Base-by-base conservation (phyloP, 1,140 invertebrate species). In the Colletes latitarsis region DNA sequence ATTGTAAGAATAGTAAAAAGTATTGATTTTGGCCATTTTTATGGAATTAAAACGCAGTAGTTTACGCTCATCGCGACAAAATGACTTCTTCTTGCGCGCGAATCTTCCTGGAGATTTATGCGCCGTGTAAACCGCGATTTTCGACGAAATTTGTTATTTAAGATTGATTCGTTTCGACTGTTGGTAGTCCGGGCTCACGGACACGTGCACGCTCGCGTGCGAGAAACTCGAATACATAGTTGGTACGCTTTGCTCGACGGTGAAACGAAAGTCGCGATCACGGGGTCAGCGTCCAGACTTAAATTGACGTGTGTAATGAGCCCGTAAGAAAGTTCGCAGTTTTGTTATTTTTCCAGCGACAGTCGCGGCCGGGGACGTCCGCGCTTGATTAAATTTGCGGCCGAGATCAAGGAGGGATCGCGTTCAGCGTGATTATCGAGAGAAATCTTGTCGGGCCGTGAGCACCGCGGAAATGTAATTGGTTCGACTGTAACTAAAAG, bases 301-400 rank as follows among this genome's bases (percentile, higher is more conserved):
- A 49, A 77, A 77, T 77, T 77, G 74, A 77, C 74, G 74, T 15
- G 64, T 49, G 74, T 77, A 77, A 77, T 39, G 74, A 77, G 74
- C 74, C 53, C 15, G 74, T 49, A 77, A 76, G 74, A 76, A 76
- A 68, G 74, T 75, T 21, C 49, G 62, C 49, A 55, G 49, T 77
- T 77, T 77, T 68, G 74, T 77, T 77, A 68, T 21, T 77, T 77
- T 77, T 77, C 30, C 64, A 77, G 52, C 41, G 53, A 43, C n/a
- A 55, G n/a, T 21, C 15, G 30, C n/a, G 63, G 15, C 53, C 8
- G 64, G 63, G 17, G 49, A 67, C 41, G 74, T 58, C 41, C 41
- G 74, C 30, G 52, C 17, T 68, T 68, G 74, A 77, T 77, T 77
- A 77, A 77, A 77, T 77, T 53, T 68, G 52, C 53, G 64, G 41